phyloP scores from a whole-genome alignment of 2,113 vertebrate genomes.

The Cyprinus carpio region DNA sequence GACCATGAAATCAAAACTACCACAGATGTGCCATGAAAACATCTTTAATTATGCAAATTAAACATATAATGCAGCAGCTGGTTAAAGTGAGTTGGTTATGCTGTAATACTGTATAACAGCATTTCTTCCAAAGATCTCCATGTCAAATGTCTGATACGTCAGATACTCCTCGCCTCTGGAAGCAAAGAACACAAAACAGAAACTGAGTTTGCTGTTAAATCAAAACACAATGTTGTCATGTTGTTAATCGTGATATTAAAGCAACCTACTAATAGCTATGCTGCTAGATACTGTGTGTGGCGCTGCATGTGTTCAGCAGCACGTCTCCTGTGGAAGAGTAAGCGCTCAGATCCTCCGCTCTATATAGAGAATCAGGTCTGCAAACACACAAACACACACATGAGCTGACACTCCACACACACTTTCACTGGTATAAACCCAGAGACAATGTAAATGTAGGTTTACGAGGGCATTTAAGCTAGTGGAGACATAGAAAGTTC shows the following conservation, averaged over 20 bases:
- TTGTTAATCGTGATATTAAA: not conserved
- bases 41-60: not conserved
- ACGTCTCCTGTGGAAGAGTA: conserved; percentile 70
- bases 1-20: not conserved
- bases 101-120: not conserved
- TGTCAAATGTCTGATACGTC: not conserved
- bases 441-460: not conserved
- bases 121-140: not conserved
- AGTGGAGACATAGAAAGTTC: too few relatives aligned
- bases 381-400: conserved; percentile 19
- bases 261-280: conserved; percentile 56
- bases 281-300: conserved; percentile 69
- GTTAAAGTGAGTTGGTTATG: not conserved
- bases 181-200: conserved; percentile 71
- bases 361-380: conserved; percentile 59
- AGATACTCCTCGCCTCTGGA: conserved; percentile 60
- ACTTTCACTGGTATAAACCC: not conserved
- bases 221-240: not conserved
- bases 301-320: conserved; percentile 77
- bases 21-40: not conserved
- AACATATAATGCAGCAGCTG: not conserved
- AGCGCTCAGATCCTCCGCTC: conserved; percentile 76
- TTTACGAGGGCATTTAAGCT: not conserved
- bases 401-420: not conserved
- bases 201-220: not conserved